Conservation (phyloP, 1,140 invertebrate species). For the Neodiprion virginianus region DNA sequence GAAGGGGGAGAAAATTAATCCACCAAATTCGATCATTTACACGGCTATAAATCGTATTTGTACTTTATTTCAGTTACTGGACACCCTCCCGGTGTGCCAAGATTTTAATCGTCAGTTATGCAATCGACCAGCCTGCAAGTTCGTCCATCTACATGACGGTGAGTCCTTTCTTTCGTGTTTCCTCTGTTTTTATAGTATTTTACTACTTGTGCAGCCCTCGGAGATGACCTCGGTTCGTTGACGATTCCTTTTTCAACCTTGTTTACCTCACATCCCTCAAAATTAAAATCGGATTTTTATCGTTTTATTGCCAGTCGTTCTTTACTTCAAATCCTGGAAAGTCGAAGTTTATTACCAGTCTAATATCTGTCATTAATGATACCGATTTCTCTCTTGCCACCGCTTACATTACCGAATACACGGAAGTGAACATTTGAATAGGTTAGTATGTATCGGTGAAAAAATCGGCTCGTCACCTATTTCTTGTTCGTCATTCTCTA, state of each 20-base stretch:
- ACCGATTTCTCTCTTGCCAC: too few species aligned
- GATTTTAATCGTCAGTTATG: constrained; percentile 98
- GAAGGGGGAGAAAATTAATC: too few species aligned
- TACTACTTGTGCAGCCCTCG: background rate
- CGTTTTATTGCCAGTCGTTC: background rate
- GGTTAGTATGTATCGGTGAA: too few species aligned
- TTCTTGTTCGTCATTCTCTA: too few species aligned
- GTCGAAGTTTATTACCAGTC: background rate
- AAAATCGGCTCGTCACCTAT: too few species aligned
- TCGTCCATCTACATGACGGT: constrained; percentile 95
- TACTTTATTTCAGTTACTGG: constrained; percentile 93
- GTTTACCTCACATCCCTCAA: background rate
- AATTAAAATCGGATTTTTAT: background rate
- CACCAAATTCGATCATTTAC: too few species aligned
- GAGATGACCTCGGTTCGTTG: constrained; percentile 26
- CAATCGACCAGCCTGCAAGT: constrained; percentile 93
- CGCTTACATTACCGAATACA: too few species aligned
- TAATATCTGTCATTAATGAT: background rate
- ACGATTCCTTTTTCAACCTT: constrained; percentile 3
- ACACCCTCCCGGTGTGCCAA: constrained; percentile 99
- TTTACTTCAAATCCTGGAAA: background rate
- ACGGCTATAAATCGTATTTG: constrained; percentile 29
- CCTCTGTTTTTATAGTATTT: constrained; percentile 14
- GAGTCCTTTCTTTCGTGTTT: constrained; percentile 51
- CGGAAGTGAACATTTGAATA: too few species aligned